These are phyloP conservation scores for Oscheius sp. DNA, from an alignment of 2,888 invertebrate genomes.

Conservation along the genomic window DNA sequence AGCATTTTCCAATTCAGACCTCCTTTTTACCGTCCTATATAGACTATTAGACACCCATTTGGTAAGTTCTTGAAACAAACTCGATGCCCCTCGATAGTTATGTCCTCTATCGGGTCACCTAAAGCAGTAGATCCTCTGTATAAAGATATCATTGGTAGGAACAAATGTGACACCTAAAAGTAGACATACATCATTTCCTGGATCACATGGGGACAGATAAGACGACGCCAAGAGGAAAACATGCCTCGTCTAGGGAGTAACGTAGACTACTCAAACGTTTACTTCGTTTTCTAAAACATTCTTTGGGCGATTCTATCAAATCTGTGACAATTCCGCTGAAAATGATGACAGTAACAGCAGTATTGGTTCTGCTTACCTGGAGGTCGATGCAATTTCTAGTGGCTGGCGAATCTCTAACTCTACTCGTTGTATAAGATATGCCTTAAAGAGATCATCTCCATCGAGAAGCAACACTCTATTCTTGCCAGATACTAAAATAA, in stretches of 20 bases:
- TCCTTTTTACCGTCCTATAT: conserved; percentile 3
- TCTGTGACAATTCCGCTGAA: conserved; percentile 27
- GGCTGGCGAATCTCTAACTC: conserved; percentile 22
- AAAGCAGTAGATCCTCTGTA: conserved; percentile 7
- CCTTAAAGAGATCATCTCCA: conserved; percentile 10
- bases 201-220: no score
- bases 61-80: conserved; percentile 2
- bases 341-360: background rate
- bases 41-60: background rate
- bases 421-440: conserved; percentile 5
- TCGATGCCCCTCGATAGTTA: background rate
- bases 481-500: conserved; percentile 25
- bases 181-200: conserved; percentile 18
- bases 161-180: conserved; percentile 25
- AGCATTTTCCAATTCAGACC: background rate
- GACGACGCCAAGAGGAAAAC: background rate
- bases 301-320: background rate
- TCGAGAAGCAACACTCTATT: conserved; percentile 17
- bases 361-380: conserved; percentile 4
- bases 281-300: background rate
- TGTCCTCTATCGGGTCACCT: conserved; percentile 22
- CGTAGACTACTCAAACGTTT: background rate
- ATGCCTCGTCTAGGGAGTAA: conserved; percentile 17
- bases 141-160: conserved; percentile 27
- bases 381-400: conserved; percentile 16